Conservation (phyloP, 2,113 vertebrate genomes). For the Pangasianodon gigas region DNA sequence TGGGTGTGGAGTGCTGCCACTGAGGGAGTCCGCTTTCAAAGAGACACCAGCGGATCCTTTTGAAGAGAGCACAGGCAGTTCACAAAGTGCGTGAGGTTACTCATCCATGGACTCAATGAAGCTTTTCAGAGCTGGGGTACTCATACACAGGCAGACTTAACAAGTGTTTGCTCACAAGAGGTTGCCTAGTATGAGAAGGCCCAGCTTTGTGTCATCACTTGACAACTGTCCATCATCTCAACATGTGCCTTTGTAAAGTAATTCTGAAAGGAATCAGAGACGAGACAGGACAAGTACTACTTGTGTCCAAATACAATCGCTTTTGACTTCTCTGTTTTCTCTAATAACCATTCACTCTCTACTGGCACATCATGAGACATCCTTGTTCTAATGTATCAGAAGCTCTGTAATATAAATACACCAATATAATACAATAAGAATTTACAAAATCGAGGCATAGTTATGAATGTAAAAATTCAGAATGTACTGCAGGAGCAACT, state of each 20-base stretch:
- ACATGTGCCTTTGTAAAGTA: conserved; percentile 54
- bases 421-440: neutral
- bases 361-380: neutral
- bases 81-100: conserved; percentile 48
- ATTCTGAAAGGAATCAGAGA: conserved; percentile 54
- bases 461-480: conserved; percentile 21
- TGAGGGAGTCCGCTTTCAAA: conserved; percentile 56
- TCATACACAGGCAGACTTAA: conserved; percentile 61
- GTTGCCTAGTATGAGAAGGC: conserved; percentile 45
- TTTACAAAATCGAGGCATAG: neutral
- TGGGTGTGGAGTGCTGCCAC: conserved; percentile 47
- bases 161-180: conserved; percentile 65
- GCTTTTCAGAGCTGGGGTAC: conserved; percentile 60
- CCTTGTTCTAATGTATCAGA: neutral
- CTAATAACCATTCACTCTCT: neutral
- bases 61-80: conserved; percentile 45
- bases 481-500: conserved; percentile 9
- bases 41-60: conserved; percentile 50
- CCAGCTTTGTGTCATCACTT: conserved; percentile 47
- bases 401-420: neutral
- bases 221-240: conserved; percentile 61
- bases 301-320: conserved; percentile 28
- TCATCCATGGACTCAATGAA: conserved; percentile 63
- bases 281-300: conserved; percentile 46
- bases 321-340: conserved; percentile 13